These are phyloP conservation scores for Drosophila hydei DNA, from an alignment of 1,140 invertebrate species.

Conservation along the genomic window DNA sequence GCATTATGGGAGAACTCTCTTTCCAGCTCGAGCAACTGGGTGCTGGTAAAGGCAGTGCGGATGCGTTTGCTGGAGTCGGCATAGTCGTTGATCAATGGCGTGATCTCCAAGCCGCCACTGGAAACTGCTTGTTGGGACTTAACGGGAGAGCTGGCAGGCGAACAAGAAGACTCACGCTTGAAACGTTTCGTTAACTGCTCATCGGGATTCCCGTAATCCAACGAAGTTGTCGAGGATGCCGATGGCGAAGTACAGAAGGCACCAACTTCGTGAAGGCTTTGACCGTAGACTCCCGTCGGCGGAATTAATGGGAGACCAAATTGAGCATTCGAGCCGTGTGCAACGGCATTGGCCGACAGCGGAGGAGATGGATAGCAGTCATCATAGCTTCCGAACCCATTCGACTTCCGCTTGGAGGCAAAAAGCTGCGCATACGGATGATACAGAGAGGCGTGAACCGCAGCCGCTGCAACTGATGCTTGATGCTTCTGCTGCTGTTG, in stretches of 20 bases:
- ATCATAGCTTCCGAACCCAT: slow-evolving; percentile 56
- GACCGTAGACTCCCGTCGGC: slow-evolving; percentile 37
- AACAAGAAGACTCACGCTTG: slow-evolving; percentile 75
- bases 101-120: slow-evolving; percentile 86
- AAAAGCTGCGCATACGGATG: slow-evolving; percentile 77
- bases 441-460: slow-evolving; percentile 76
- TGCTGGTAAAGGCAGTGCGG: slow-evolving; percentile 96
- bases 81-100: slow-evolving; percentile 84
- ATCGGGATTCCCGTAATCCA: slow-evolving; percentile 60
- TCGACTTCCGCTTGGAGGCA: slow-evolving; percentile 64
- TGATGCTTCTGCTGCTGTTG: slow-evolving; percentile 61
- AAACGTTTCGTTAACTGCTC: slow-evolving; percentile 68
- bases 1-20: slow-evolving; percentile 96
- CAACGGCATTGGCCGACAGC: slow-evolving; percentile 65
- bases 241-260: slow-evolving; percentile 78
- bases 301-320: slow-evolving; percentile 40
- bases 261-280: slow-evolving; percentile 58
- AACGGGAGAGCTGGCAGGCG: slow-evolving; percentile 71
- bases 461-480: slow-evolving; percentile 41
- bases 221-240: slow-evolving; percentile 67
- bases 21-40: slow-evolving; percentile 95
- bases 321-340: slow-evolving; percentile 25
- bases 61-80: slow-evolving; percentile 90
- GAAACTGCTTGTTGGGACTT: slow-evolving; percentile 81
- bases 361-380: slow-evolving; percentile 83